A percentile compares a stretch with the other conserved stretches of the same genome.
Evolutionary conservation across 2,797 vertebrate species (phyloP).

Genomic region (Chloroceryle amazona): DNA sequence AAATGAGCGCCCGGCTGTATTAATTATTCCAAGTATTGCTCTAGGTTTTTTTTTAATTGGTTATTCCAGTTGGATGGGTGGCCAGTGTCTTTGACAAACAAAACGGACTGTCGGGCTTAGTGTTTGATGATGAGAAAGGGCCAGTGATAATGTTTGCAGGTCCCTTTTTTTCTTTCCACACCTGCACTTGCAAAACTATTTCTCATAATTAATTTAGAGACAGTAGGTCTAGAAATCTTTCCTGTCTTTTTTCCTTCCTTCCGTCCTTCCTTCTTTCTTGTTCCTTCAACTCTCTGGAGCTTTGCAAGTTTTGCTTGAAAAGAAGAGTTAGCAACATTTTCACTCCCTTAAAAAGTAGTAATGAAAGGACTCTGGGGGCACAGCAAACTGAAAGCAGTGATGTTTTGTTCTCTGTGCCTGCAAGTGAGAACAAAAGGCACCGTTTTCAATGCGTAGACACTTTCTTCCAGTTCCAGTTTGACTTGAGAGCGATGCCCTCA

Average conservation of each 20-base stretch:
- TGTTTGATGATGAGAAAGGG: conserved; percentile 58
- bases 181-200: conserved; percentile 2
- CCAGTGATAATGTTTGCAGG: background rate
- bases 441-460: background rate
- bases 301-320: conserved; percentile 31
- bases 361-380: conserved; percentile 9
- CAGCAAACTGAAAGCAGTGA: background rate
- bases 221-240: background rate
- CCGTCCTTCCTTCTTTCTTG: background rate
- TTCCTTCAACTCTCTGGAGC: background rate
- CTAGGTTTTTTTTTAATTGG: conserved; percentile 56
- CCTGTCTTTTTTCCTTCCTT: background rate
- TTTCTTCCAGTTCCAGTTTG: conserved; percentile 40
- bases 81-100: conserved; percentile 39
- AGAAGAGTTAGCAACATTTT: conserved; percentile 48
- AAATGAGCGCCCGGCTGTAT: conserved; percentile 67
- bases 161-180: background rate
- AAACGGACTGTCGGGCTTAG: background rate
- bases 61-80: conserved; percentile 67
- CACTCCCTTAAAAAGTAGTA: conserved; percentile 15
- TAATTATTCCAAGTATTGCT: conserved; percentile 70
- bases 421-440: conserved; percentile 50
- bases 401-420: conserved; percentile 27
- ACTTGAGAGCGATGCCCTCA: background rate
- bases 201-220: conserved; percentile 13